Evolutionary conservation across 2,888 invertebrate species (phyloP), one percentile per base, ranked within the genome.

Genomic region (Griposia aprilina): DNA sequence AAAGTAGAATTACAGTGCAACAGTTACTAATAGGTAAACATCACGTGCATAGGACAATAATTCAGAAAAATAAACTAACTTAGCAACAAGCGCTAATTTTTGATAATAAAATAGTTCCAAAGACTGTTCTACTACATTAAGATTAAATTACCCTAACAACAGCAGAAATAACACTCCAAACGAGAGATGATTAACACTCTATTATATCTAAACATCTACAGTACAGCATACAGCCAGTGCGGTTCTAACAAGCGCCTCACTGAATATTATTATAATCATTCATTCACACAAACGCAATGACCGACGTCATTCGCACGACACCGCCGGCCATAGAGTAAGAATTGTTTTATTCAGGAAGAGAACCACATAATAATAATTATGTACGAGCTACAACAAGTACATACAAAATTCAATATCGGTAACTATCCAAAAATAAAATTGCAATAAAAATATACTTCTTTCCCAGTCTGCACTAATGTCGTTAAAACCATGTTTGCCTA

Each of bases 251-350:
- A 84, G 78, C 80, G 88, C 87, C 85, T 88, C 90, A 90, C 91
- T 90, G 93, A 92, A 92, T 92, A 93, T 91, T 88, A 88, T 91
- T 89, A 91, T 90, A 92, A 93, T 93, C 90, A 93, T 90, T 93
- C 91, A 93, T 92, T 91, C 90, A 89, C 91, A 91, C 90, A 89
- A 90, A 91, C 89, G 88, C 90, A 87, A 84, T 93, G 92, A 90
- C 92, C 93, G 87, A 79, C 88, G 88, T 88, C 88, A 88, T 84
- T 86, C 79, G 89, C 91, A 87, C 87, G 84, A 86, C 85, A 87
- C 78, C 70, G 59, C 63, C 41, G 13, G 20, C 52, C 90, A 89
- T 45, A 90, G 91, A 91, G 15, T 85, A 85, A 68, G 26, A 6
- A 26, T 10, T 66, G 23, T 36, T 20, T 65, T 55, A 48, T 52